Evolutionary conservation across 2,797 vertebrate genomes (phyloP), one percentile per base, ranked within the genome.

Genomic region (Betta splendens): DNA sequence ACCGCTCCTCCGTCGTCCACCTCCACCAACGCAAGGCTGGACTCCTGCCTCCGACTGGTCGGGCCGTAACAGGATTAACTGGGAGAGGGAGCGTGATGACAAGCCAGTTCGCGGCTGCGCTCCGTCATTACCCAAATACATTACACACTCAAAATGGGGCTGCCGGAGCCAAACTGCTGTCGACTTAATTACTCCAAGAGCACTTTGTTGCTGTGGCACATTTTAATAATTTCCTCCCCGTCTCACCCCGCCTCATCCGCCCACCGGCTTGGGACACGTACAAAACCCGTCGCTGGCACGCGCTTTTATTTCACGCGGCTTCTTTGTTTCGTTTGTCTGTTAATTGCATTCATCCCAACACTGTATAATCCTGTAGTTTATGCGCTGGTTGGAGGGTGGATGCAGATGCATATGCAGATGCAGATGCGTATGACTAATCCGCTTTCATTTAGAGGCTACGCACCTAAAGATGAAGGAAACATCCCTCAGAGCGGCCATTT

Each of bases 51-150:
- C 74, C 70, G 71, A 81, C 64, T 81, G 87, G 89, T 88, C 87
- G 87, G n/a, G 83, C 79, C 75, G 61, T 86, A 86, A 84, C 65
- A 51, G 69, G 84, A 86, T 89, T 85, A 87, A 73, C 68, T 31
- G 33, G 55, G 55, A 59, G 80, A 76, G 75, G 37, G 70, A 80
- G 82, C 63, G 72, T 83, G 85, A 89, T 75, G 64, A 76, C 79
- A 69, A 75, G 75, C 79, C 83, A 68, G 75, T 85, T 85, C 77
- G 72, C 70, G 5, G 64, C 77, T 45, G 37, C 35, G 57, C 77
- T 42, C 66, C 68, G 69, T 86, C 86, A 83, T 87, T 88, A 87
- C 69, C 75, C 77, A 85, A 89, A 87, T 63, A 84, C 84, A 87
- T 89, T 88, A 84, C 84, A 76, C 77, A 82, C 72, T 81, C 73